Evolutionary conservation across 2,113 vertebrate genomes (phyloP).

Genomic region (Salminus brasiliensis): DNA sequence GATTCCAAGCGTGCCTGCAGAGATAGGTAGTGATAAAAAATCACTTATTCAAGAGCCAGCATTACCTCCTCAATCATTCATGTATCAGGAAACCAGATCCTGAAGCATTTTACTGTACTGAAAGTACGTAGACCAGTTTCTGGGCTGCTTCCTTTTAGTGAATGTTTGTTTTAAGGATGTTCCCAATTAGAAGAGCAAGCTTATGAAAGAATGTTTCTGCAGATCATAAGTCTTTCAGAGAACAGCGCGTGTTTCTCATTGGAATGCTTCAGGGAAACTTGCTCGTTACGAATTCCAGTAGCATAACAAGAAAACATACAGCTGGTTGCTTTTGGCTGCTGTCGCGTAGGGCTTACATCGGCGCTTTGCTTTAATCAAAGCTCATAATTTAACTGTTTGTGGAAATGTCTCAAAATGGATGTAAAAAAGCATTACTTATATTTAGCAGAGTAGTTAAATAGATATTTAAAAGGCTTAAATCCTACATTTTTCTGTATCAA

Average conservation of each 20-base stretch:
- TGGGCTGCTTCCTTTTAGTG: neutral
- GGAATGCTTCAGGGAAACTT: neutral
- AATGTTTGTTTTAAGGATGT: slow-evolving; percentile 1
- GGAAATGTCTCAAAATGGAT: neutral
- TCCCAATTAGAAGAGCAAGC: neutral
- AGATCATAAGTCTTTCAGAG: neutral
- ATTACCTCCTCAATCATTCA: neutral
- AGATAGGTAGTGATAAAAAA: neutral
- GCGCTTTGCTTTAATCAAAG: neutral
- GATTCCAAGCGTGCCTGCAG: slow-evolving; percentile 18
- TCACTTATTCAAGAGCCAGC: neutral
- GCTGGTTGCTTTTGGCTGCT: neutral
- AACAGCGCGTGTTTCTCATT: neutral
- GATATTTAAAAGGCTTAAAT: neutral
- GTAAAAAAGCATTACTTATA: neutral
- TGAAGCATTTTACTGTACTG: neutral
- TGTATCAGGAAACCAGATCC: neutral
- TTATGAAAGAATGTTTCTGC: neutral
- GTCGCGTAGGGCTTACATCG: neutral
- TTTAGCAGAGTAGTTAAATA: neutral
- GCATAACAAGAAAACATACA: slow-evolving; percentile 11
- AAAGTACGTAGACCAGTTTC: neutral
- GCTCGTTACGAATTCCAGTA: neutral
- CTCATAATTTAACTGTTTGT: neutral
- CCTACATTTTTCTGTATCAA: no score